phyloP scores from a whole-genome alignment of 2,797 vertebrate species.

The Columba guinea region DNA sequence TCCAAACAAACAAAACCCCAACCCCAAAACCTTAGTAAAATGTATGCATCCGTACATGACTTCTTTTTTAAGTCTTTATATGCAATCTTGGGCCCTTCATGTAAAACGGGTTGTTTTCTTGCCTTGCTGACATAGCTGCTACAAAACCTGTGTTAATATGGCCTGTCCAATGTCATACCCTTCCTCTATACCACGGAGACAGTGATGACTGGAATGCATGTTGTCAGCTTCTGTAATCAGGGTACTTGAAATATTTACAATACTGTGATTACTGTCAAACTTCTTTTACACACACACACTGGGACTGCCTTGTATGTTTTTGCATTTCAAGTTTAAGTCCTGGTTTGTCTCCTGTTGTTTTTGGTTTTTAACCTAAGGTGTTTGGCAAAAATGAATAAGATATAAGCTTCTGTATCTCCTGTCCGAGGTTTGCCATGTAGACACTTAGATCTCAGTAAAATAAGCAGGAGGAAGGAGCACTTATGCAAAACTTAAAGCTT shows the following conservation, averaged over 20 bases:
- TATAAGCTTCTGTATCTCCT: background rate
- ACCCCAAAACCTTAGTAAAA: background rate
- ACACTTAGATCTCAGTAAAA: background rate
- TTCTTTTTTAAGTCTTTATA: background rate
- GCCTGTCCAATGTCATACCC: background rate
- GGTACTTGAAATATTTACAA: slow-evolving; percentile 57
- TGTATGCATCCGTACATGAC: background rate
- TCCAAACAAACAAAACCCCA: background rate
- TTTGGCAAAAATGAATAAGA: background rate
- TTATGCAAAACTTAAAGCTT: background rate
- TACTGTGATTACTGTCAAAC: background rate
- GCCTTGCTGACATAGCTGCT: background rate
- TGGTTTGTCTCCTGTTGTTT: background rate
- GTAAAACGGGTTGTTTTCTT: background rate
- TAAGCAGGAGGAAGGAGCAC: background rate
- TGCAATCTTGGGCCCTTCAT: background rate
- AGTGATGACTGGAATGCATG: slow-evolving; percentile 57
- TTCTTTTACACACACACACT: background rate
- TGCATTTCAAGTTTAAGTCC: background rate
- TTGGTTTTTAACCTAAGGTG: background rate
- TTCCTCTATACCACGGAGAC: background rate
- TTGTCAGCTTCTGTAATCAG: slow-evolving; percentile 33
- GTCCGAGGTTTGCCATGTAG: background rate
- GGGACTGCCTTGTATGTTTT: background rate
- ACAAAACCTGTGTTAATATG: background rate